phyloP scores from a whole-genome alignment of 2,113 vertebrate species.

The Marmota flaviventris region DNA sequence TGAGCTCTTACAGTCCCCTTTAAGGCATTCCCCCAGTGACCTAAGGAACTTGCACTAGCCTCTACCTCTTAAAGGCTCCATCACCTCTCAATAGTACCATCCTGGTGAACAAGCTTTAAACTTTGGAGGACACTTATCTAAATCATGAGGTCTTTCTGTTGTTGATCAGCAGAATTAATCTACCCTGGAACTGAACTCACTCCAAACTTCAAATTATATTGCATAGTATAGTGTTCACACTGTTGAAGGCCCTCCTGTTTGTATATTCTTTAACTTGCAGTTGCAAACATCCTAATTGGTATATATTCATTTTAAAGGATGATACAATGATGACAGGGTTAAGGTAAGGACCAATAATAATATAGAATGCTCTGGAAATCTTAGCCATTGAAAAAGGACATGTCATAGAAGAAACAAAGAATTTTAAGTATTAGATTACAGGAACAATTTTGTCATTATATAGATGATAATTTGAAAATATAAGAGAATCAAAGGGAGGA shows the following conservation, averaged over 20 bases:
- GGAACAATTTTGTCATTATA: background rate
- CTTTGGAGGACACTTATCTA: background rate
- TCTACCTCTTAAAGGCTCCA: background rate
- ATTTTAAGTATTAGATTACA: background rate
- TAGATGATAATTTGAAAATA: background rate
- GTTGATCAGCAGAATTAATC: background rate
- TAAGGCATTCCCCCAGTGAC: no score
- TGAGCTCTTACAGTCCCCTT: background rate
- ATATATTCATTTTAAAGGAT: background rate
- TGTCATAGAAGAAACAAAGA: background rate
- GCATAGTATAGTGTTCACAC: conserved; percentile 17
- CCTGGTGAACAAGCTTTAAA: no score
- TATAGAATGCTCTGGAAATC: background rate
- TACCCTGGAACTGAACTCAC: background rate
- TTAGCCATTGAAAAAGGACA: conserved; percentile 9
- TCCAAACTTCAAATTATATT: background rate
- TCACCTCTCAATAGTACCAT: no score
- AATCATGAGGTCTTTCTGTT: background rate
- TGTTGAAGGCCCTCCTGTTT: background rate
- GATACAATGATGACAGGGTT: background rate
- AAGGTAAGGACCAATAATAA: background rate
- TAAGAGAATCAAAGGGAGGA: conserved; percentile 29
- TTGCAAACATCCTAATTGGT: background rate
- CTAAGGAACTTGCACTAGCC: background rate
- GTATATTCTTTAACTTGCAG: background rate